phyloP scores from a whole-genome alignment of 2,113 vertebrate genomes.

The Centropristis striata region DNA sequence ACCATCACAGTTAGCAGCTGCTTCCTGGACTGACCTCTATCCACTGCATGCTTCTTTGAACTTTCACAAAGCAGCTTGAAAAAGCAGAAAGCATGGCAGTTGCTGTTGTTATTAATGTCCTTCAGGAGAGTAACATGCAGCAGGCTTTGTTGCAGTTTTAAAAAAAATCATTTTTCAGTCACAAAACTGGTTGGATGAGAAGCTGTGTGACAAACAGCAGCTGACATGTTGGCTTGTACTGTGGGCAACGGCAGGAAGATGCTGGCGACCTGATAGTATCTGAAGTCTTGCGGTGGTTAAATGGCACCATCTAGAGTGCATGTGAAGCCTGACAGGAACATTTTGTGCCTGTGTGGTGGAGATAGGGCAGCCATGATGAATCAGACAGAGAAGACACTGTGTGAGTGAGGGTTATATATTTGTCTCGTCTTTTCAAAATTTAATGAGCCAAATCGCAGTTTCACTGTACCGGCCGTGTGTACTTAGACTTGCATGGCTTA shows the following conservation, averaged over 20 bases:
- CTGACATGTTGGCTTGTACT: neutral
- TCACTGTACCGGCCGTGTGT: too few species aligned
- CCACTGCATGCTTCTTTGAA: neutral
- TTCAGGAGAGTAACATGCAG: neutral
- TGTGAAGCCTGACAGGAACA: neutral
- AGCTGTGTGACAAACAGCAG: neutral
- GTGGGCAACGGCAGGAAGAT: neutral
- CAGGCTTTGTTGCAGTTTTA: neutral
- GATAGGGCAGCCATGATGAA: neutral
- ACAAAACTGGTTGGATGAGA: neutral
- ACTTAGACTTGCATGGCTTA: too few species aligned
- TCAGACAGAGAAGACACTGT: neutral
- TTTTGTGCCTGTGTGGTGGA: neutral
- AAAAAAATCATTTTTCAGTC: neutral
- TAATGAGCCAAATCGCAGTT: neutral
- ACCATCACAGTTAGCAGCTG: neutral
- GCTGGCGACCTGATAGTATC: neutral
- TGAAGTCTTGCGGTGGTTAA: neutral
- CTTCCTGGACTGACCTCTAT: neutral
- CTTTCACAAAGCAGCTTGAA: neutral
- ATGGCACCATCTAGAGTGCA: slow-evolving; percentile 1
- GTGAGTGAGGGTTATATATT: neutral
- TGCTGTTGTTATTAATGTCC: neutral
- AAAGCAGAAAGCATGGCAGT: too few species aligned
- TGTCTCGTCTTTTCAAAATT: neutral